phyloP scores from a whole-genome alignment of 1,140 invertebrate genomes.

The Lasaia peninsularis region DNA sequence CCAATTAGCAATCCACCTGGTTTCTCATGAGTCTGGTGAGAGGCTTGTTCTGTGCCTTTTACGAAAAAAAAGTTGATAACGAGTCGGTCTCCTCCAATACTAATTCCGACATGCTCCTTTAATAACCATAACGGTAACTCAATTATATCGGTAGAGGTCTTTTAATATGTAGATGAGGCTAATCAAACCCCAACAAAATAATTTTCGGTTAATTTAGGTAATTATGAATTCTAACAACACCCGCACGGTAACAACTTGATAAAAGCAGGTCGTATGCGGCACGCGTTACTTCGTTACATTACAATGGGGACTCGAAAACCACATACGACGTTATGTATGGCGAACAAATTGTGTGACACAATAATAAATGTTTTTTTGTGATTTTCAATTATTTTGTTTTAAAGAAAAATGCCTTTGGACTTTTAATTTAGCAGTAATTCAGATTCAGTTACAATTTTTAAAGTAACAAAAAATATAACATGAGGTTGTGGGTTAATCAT shows the following conservation, averaged over 20 bases:
- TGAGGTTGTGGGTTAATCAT: too few species aligned
- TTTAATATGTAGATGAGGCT: constrained; percentile 18
- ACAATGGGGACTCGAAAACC: constrained; percentile 35
- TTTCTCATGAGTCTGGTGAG: too few species aligned
- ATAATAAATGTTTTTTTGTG: too few species aligned
- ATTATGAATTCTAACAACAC: constrained; percentile 58
- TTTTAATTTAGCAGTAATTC: too few species aligned
- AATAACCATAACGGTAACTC: not conserved
- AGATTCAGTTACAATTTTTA: too few species aligned
- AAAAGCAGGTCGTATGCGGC: constrained; percentile 58
- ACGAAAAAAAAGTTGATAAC: too few species aligned
- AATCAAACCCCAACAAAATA: constrained; percentile 39
- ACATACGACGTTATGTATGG: constrained; percentile 22
- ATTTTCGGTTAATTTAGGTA: constrained; percentile 44
- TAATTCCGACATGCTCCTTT: not conserved
- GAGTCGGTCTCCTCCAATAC: too few species aligned
- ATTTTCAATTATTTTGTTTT: too few species aligned
- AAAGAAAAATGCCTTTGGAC: too few species aligned
- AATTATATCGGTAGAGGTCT: constrained; percentile 1
- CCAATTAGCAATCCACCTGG: too few species aligned
- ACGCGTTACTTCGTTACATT: constrained; percentile 56
- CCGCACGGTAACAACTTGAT: constrained; percentile 50
- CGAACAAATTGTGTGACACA: constrained; percentile 21
- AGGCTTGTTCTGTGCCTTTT: too few species aligned
- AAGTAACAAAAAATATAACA: too few species aligned